Percentiles rank a stretch among this genome's conserved stretches.
These are phyloP conservation scores for Sylvicola cinctus DNA, from an alignment of 2,888 invertebrate genomes.

Conservation along the genomic window DNA sequence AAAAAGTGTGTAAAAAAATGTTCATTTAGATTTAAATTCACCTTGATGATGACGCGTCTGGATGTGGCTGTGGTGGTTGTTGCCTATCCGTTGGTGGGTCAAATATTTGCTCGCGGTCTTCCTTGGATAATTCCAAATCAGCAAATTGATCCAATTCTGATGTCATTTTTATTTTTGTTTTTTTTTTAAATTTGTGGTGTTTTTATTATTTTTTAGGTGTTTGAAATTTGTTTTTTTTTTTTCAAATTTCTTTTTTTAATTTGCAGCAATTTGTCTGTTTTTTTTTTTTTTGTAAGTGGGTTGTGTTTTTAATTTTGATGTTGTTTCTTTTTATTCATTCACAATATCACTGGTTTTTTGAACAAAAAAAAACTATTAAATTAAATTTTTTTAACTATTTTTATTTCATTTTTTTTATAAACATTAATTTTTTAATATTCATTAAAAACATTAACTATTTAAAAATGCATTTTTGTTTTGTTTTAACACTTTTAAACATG, in stretches of 20 bases:
- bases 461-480: too few species aligned
- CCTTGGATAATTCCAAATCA: slow-evolving; percentile 44
- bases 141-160: slow-evolving; percentile 39
- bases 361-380: too few species aligned
- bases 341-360: too few species aligned
- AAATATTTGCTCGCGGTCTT: slow-evolving; percentile 53
- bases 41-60: slow-evolving; percentile 14
- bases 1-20: neutral
- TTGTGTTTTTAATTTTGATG: too few species aligned
- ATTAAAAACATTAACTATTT: too few species aligned
- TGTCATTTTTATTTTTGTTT: slow-evolving; percentile 16
- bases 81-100: slow-evolving; percentile 35
- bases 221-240: slow-evolving; percentile 1
- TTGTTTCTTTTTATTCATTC: too few species aligned
- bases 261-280: too few species aligned
- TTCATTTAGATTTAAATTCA: slow-evolving; percentile 4
- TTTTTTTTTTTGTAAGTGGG: too few species aligned
- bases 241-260: slow-evolving; percentile 1
- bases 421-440: too few species aligned
- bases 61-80: slow-evolving; percentile 14
- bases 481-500: too few species aligned
- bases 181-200: neutral
- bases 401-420: too few species aligned
- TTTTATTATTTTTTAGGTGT: neutral
- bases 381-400: too few species aligned